Evolutionary conservation across 2,797 vertebrate species (phyloP).

Genomic region (Labeo calbasu): DNA sequence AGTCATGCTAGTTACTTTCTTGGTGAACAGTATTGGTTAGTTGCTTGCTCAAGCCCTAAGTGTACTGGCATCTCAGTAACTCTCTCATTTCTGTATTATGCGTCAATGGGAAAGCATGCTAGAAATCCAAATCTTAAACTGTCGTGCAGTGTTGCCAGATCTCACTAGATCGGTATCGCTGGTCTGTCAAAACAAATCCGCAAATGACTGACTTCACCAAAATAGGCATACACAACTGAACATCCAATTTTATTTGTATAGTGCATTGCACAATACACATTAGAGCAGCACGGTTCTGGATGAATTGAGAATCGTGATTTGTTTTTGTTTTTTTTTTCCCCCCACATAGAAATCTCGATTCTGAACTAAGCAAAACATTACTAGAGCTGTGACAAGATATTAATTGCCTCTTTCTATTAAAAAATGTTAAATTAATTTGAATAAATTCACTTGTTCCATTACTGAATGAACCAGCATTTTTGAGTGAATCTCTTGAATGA

Average conservation of each 20-base stretch:
- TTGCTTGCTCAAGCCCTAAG: slow-evolving; percentile 5
- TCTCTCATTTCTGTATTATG: not conserved
- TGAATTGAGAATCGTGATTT: too few relatives aligned
- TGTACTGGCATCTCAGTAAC: not conserved
- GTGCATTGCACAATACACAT: not conserved
- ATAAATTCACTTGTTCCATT: too few relatives aligned
- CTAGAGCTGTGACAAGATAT: too few relatives aligned
- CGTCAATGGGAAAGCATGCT: slow-evolving; percentile 16
- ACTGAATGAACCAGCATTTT: too few relatives aligned
- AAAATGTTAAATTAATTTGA: too few relatives aligned
- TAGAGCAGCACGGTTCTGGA: too few relatives aligned
- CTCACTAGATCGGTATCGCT: not conserved
- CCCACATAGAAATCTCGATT: too few relatives aligned
- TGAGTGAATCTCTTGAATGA: too few relatives aligned
- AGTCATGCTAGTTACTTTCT: not conserved
- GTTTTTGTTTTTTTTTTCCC: too few relatives aligned
- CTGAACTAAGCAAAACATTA: too few relatives aligned
- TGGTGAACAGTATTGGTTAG: slow-evolving; percentile 4
- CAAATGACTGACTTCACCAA: not conserved
- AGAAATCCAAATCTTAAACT: slow-evolving; percentile 6
- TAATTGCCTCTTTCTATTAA: too few relatives aligned
- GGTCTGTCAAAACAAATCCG: not conserved
- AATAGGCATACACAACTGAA: not conserved
- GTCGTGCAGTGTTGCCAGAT: not conserved
- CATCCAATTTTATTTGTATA: not conserved